phyloP scores from a whole-genome alignment of 2,888 invertebrate genomes.

The Gari tellinella region DNA sequence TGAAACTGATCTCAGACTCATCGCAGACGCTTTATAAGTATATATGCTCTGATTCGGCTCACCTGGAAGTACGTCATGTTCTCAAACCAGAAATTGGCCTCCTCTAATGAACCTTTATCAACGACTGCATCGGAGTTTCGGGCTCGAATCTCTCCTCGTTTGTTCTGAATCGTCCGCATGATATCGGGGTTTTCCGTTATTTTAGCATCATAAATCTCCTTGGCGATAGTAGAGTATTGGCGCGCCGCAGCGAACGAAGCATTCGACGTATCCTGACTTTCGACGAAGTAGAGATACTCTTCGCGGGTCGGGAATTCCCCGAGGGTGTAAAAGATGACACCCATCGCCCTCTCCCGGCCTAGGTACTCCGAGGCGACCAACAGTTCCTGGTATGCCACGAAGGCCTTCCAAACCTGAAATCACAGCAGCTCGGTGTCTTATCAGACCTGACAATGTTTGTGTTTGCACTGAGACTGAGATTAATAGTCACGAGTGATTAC shows the following conservation, averaged over 20 bases:
- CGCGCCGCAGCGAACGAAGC: constrained; percentile 75
- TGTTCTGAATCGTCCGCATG: constrained; percentile 49
- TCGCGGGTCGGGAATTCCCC: constrained; percentile 74
- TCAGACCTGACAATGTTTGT: too few species aligned
- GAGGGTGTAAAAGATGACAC: constrained; percentile 75
- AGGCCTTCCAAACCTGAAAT: constrained; percentile 71
- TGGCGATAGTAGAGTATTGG: constrained; percentile 74
- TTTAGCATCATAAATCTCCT: constrained; percentile 69
- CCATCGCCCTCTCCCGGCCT: constrained; percentile 77
- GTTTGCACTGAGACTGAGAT: too few species aligned
- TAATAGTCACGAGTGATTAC: too few species aligned
- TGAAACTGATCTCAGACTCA: too few species aligned
- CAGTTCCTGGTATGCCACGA: constrained; percentile 80
- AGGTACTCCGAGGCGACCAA: constrained; percentile 77
- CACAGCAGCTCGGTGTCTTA: too few species aligned
- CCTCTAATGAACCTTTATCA: constrained; percentile 62
- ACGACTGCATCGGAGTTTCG: constrained; percentile 62
- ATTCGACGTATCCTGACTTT: constrained; percentile 71
- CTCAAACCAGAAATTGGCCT: constrained; percentile 73
- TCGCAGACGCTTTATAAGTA: too few species aligned
- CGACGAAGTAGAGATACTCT: constrained; percentile 74
- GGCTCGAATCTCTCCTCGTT: constrained; percentile 66
- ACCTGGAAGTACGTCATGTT: constrained; percentile 73
- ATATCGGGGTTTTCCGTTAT: constrained; percentile 55
- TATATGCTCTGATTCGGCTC: too few species aligned